Evolutionary conservation across 2,888 invertebrate species (phyloP), one percentile per base, ranked within the genome.

Genomic region (Flexamia atlantica): DNA sequence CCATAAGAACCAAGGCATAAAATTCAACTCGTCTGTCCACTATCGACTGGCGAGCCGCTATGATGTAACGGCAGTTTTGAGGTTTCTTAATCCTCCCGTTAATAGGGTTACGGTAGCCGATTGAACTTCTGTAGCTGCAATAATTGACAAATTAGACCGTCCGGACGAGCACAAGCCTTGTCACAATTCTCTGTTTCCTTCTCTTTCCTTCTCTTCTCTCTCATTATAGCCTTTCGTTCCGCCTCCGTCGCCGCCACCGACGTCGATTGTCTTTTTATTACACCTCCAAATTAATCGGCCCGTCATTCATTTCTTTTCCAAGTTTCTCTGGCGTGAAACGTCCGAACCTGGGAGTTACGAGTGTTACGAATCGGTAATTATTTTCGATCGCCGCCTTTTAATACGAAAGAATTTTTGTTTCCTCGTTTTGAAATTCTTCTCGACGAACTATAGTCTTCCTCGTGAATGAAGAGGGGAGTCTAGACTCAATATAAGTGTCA

Each of bases 11-110:
- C n/a, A n/a, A n/a, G n/a, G n/a, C n/a, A n/a, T n/a, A n/a, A n/a
- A n/a, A n/a, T n/a, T n/a, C n/a, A n/a, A n/a, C n/a, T n/a, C n/a
- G n/a, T n/a, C n/a, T n/a, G n/a, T 20, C 42, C 9, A 28, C 1
- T 50, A 76, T 76, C 76, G 76, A 76, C 76, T 50, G 28, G 28
- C 30, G 32, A 28, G 30, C 12, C 28, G 25, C 28, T 28, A 12
- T 50, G 50, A 76, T n/a, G 72, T 76, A 76, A 42, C 50, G 46
- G 23, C 76, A 76, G 17, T 79, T 79, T n/a, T 4, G 23, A 23
- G 79, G 79, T 32, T 79, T 79, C 79, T 79, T 79, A 79, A 79
- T 79, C 79, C 79, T 28, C 30, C 76, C 30, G 79, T 79, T 79
- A 79, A 79, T 79, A 36, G 79, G 79, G 17, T 79, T 79, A 46